Evolutionary conservation across 1,140 invertebrate genomes (phyloP).

Genomic region (Solen grandis): DNA sequence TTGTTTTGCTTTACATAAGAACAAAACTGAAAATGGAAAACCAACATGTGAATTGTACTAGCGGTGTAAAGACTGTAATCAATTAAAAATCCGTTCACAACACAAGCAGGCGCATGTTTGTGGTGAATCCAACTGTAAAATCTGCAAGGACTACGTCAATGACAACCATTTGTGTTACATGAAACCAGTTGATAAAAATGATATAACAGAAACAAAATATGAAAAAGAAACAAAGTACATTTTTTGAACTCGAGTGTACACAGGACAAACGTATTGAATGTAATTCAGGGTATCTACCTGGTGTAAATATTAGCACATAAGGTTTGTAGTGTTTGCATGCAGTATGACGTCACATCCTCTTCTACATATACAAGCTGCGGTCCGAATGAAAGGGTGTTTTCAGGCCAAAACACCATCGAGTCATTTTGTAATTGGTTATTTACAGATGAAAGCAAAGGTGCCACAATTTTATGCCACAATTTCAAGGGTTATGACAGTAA

Average conservation of each 20-base stretch:
- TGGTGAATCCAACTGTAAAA: constrained; percentile 19
- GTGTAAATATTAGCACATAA: constrained; percentile 8
- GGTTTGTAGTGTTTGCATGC: neutral
- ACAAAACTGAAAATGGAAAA: constrained; percentile 28
- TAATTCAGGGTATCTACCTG: neutral
- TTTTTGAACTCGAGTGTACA: constrained; percentile 13
- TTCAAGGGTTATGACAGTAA: no score
- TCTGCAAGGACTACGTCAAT: constrained; percentile 7
- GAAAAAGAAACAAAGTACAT: constrained; percentile 3
- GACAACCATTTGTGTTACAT: constrained; percentile 14
- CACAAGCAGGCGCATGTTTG: constrained; percentile 10
- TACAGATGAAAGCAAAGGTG: constrained; percentile 8
- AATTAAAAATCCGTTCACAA: neutral
- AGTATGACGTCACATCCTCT: neutral
- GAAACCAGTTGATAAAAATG: neutral
- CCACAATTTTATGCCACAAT: constrained; percentile 24
- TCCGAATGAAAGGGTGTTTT: neutral
- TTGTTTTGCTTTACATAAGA: no score
- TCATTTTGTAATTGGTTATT: constrained; percentile 24
- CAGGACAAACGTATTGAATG: neutral
- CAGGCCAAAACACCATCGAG: neutral
- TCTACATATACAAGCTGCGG: neutral
- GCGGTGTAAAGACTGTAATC: no score
- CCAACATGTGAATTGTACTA: no score
- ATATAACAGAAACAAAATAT: neutral